Base-by-base conservation (phyloP, 2,797 vertebrate species). In the Apodemus agrarius region DNA sequence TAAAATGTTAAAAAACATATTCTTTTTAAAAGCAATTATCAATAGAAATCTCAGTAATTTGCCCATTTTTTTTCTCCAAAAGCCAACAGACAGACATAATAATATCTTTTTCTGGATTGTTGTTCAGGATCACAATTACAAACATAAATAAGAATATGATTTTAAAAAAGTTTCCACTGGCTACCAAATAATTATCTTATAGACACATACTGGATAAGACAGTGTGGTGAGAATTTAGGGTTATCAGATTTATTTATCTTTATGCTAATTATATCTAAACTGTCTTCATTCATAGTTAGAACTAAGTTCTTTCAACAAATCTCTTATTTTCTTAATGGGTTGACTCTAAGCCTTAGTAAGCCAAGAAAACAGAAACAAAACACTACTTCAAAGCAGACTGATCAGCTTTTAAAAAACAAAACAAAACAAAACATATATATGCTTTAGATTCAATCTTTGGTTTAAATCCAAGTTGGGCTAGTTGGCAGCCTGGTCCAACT, bases 31-130 rank as follows among this genome's bases (percentile, higher is more conserved):
- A 96, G 81, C 21, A 49, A 83, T 43, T 90, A 34, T 61, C 67
- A 95, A 92, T 1, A 96, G 67, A 93, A 88, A 92, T 57, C 40
- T 63, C 65, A 84, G 52, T 34, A 92, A 89, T 85, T 46, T 57
- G 79, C 2, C 74, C 83, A 13, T 79, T 89, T 92, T 80, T 90
- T 93, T 91, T 78, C 89, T 92, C 78, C 63, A 76, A 94, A 92
- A 14, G 63, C 78, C 92, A 91, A 94, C 0, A 79, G 43, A 94
- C 7, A 96, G 49, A 93, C 4, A 97, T 40, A 96, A 94, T 81
- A 67, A 49, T 84, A 78, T 74, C 16, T 52, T 94, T 93, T 95
- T 84, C 49, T 96, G 37, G 69, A 67, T 10, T 67, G 16, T 31
- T 69, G 21, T 40, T 54, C 0, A 93, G 57, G 37, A 84, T 92